Evolutionary conservation across 2,113 vertebrate genomes (phyloP).

Genomic region (Pteronura brasiliensis): DNA sequence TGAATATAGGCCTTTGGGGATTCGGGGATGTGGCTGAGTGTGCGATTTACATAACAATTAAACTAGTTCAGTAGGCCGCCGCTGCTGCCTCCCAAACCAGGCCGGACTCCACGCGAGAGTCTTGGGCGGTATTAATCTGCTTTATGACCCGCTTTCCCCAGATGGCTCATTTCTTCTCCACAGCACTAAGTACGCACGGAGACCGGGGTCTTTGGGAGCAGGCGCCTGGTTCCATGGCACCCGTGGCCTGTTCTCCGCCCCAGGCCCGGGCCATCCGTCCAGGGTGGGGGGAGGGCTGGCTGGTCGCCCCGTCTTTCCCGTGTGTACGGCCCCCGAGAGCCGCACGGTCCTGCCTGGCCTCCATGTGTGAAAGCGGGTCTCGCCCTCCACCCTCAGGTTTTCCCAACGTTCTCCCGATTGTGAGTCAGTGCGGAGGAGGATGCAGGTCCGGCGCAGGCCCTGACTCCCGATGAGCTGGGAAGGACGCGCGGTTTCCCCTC

Average conservation of each 20-base stretch:
- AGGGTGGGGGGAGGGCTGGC: background rate
- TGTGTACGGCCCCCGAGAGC: accelerated
- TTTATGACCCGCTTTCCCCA: slow-evolving; percentile 74
- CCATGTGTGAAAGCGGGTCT: too few relatives aligned
- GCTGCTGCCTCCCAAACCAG: slow-evolving; percentile 45
- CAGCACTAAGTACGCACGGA: background rate
- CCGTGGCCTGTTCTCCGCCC: background rate
- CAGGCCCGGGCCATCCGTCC: accelerated
- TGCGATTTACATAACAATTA: slow-evolving; percentile 76
- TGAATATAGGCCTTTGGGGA: slow-evolving; percentile 71
- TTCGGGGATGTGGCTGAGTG: slow-evolving; percentile 56
- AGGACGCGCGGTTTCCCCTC: background rate
- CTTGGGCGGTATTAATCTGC: slow-evolving; percentile 58
- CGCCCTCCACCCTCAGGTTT: background rate
- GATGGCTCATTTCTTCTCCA: slow-evolving; percentile 17
- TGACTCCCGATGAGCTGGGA: background rate
- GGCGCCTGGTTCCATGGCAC: background rate
- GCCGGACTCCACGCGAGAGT: slow-evolving; percentile 17
- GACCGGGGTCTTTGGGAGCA: background rate
- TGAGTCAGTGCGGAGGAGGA: background rate
- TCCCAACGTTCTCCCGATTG: background rate
- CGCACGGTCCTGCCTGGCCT: background rate
- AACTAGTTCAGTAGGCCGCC: slow-evolving; percentile 68
- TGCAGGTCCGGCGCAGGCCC: accelerated
- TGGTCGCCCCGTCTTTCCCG: background rate